These are phyloP conservation scores for Lycaon pictus DNA, from an alignment of 2,113 vertebrate species.

Conservation along the genomic window DNA sequence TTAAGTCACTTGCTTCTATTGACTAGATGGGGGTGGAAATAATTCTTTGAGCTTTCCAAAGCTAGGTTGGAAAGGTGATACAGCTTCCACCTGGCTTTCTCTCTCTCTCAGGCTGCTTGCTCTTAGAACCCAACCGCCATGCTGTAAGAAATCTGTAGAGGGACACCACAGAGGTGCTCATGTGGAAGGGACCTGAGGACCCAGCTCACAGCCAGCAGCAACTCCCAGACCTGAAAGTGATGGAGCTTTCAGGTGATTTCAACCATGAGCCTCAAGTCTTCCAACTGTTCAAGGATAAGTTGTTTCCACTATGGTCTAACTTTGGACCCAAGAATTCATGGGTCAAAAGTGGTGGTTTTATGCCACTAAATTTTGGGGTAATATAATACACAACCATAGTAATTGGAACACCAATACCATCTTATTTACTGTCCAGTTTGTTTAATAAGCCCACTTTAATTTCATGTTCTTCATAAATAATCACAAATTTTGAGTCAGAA, in stretches of 20 bases:
- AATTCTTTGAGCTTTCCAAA: background rate
- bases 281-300: background rate
- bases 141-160: background rate
- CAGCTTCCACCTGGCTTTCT: background rate
- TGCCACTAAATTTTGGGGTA: background rate
- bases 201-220: background rate
- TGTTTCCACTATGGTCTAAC: background rate
- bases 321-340: background rate
- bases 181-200: background rate
- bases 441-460: constrained; percentile 29
- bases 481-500: background rate
- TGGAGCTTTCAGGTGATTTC: background rate
- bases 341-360: background rate
- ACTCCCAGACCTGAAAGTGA: background rate
- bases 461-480: background rate
- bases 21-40: background rate
- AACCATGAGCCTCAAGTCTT: background rate
- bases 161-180: background rate
- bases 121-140: background rate
- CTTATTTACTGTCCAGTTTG: background rate
- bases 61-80: background rate
- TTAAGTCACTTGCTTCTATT: background rate
- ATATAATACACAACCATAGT: background rate
- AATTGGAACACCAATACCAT: background rate
- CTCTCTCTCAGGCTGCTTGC: background rate